A percentile compares a stretch with the other conserved stretches of the same genome.
phyloP scores from a whole-genome alignment of 1,140 invertebrate genomes.

The Magallana ariakensis region DNA sequence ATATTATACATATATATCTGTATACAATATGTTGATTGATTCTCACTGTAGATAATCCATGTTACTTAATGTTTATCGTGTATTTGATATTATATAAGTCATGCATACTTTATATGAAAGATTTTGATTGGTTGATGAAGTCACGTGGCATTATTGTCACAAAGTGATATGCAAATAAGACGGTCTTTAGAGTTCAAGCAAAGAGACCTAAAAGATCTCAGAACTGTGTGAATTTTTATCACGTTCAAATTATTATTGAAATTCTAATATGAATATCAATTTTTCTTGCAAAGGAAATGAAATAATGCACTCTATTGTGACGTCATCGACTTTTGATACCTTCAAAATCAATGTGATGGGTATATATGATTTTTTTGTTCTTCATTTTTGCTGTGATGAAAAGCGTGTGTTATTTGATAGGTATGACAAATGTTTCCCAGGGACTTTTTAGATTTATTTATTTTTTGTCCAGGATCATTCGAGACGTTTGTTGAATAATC shows the following conservation, averaged over 20 bases:
- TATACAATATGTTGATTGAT: slow-evolving; percentile 8
- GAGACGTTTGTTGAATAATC: neutral
- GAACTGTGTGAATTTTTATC: neutral
- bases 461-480: neutral
- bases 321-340: too few relatives aligned
- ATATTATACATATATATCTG: slow-evolving; percentile 20
- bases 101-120: slow-evolving; percentile 4
- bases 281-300: too few relatives aligned
- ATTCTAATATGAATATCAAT: too few relatives aligned
- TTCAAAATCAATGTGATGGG: too few relatives aligned
- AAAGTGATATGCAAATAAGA: neutral
- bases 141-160: neutral
- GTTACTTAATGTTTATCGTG: slow-evolving; percentile 28
- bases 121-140: neutral
- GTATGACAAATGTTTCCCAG: neutral
- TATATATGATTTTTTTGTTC: too few relatives aligned
- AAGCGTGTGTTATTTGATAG: neutral
- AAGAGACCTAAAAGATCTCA: neutral
- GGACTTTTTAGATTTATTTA: neutral
- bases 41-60: slow-evolving; percentile 25
- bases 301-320: too few relatives aligned
- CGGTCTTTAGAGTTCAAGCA: neutral
- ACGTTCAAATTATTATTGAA: too few relatives aligned
- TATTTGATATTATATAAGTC: slow-evolving; percentile 28
- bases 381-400: slow-evolving; percentile 18